Percentiles rank a stretch among this genome's conserved stretches.
These are phyloP conservation scores for Brachionus asplanchnoidis DNA, from an alignment of 1,140 invertebrate species.

Conservation along the genomic window DNA sequence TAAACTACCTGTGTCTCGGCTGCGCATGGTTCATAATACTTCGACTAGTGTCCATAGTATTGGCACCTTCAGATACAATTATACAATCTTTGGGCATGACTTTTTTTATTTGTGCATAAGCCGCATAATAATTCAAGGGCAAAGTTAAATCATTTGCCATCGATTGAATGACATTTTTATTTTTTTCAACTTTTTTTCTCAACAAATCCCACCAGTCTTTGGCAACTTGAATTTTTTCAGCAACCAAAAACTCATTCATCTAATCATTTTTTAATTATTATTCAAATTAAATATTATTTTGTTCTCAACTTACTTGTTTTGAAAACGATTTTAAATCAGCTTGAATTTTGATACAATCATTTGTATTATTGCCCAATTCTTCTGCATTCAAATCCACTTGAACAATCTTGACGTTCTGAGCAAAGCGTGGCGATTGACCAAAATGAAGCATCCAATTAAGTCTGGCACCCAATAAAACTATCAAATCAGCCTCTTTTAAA, in stretches of 20 bases:
- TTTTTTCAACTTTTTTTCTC: conserved; percentile 61
- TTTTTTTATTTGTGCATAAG: conserved; percentile 67
- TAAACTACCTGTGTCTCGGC: not conserved
- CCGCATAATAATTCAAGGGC: conserved; percentile 87
- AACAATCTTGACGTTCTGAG: conserved; percentile 76
- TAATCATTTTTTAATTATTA: not conserved
- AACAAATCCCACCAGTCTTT: conserved; percentile 63
- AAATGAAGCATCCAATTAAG: conserved; percentile 98
- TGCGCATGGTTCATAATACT: conserved; percentile 18
- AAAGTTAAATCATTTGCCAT: conserved; percentile 64
- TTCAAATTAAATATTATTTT: conserved; percentile 42
- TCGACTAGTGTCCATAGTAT: conserved; percentile 70
- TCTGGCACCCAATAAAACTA: conserved; percentile 80
- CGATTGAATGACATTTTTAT: conserved; percentile 58
- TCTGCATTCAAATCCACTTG: conserved; percentile 84
- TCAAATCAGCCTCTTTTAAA: conserved; percentile 77
- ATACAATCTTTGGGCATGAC: conserved; percentile 66
- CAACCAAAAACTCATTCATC: not conserved
- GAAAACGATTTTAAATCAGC: conserved; percentile 72
- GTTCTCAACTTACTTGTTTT: conserved; percentile 60
- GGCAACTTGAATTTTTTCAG: not conserved
- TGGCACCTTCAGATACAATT: conserved; percentile 93
- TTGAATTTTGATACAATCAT: conserved; percentile 68
- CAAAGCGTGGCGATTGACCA: conserved; percentile 77
- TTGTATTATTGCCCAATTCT: conserved; percentile 82